Evolutionary conservation across 2,113 vertebrate species (phyloP), one percentile per base, ranked within the genome.

Genomic region (Tretioscincus oriximinensis): DNA sequence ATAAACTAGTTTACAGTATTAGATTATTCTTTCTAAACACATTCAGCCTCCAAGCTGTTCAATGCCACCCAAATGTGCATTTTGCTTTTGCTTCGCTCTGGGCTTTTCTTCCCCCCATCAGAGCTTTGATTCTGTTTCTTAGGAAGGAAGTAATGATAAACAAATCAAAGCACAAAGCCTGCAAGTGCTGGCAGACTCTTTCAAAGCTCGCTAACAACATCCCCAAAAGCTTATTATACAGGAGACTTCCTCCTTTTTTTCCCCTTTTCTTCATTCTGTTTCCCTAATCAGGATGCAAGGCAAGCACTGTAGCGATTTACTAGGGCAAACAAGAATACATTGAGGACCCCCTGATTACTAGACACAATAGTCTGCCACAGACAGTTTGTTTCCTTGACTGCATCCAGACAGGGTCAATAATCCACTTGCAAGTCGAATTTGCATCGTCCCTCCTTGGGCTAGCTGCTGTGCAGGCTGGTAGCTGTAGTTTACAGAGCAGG

Each of bases 121-220:
- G 76, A 87, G 82, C 70, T 85, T 86, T 86, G 28, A 74, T 78
- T 90, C 76, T 64, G 70, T 83, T 84, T 88, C 85, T 85, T 81
- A 88, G 89, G 87, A 93, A 94, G 90, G 89, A 94, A 94, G 88
- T 58, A 86, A 87, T 80, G 84, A 90, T 89, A 90, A 91, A 89
- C 87, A 93, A 85, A 88, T 87, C 84, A 78, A 78, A 83, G 64
- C 73, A 90, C 77, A 85, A 87, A 89, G 84, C 79, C 80, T 0
- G 35, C 16, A 31, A 88, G 83, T 83, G 88, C 85, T 81, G 69
- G 84, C 22, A 86, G 74, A 67, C 78, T 24, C 24, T 91, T 91
- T 82, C 75, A 85, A 86, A 91, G 85, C 84, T 84, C 12, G 85
- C 35, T 89, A 88, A 90, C 76, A 87, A 86, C 7, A 47, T 12